Evolutionary conservation across 2,888 invertebrate species (phyloP).

Genomic region (Odontocerum albicorne): DNA sequence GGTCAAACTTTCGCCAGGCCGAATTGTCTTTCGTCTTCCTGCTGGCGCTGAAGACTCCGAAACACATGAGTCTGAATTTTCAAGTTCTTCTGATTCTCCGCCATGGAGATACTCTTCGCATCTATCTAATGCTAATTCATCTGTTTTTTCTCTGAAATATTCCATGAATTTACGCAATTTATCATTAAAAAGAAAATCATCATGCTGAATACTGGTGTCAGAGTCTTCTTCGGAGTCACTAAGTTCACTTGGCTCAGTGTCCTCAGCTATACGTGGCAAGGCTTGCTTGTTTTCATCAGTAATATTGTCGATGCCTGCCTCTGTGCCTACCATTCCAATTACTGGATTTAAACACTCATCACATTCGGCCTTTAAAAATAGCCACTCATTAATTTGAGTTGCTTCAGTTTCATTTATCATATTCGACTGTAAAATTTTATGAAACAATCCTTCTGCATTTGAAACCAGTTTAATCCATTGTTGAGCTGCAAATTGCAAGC

Average conservation of each 20-base stretch:
- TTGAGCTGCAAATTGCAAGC: conserved; percentile 79
- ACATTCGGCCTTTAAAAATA: conserved; percentile 84
- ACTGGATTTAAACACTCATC: conserved; percentile 74
- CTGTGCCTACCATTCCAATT: conserved; percentile 43
- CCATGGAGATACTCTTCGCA: conserved; percentile 63
- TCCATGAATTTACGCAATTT: conserved; percentile 73
- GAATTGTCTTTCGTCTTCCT: conserved; percentile 58
- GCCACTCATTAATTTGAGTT: conserved; percentile 77
- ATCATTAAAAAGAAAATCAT: conserved; percentile 64
- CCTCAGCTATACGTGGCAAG: conserved; percentile 55
- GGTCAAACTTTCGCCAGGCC: conserved; percentile 62
- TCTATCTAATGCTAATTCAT: conserved; percentile 63
- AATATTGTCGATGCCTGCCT: conserved; percentile 43
- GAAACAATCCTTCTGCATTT: conserved; percentile 83
- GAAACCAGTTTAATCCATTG: conserved; percentile 82
- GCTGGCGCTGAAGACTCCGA: conserved; percentile 39
- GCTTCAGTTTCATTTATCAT: conserved; percentile 71
- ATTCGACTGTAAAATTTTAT: conserved; percentile 70
- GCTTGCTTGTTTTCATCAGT: conserved; percentile 52
- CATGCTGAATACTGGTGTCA: conserved; percentile 59
- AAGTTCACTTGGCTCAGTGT: conserved; percentile 61
- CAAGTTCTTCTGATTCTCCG: conserved; percentile 56
- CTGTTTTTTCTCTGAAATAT: conserved; percentile 70
- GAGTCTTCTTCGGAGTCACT: conserved; percentile 65
- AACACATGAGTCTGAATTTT: conserved; percentile 55